Base-by-base conservation (phyloP, 2,797 vertebrate species). In the Ibycter americanus region DNA sequence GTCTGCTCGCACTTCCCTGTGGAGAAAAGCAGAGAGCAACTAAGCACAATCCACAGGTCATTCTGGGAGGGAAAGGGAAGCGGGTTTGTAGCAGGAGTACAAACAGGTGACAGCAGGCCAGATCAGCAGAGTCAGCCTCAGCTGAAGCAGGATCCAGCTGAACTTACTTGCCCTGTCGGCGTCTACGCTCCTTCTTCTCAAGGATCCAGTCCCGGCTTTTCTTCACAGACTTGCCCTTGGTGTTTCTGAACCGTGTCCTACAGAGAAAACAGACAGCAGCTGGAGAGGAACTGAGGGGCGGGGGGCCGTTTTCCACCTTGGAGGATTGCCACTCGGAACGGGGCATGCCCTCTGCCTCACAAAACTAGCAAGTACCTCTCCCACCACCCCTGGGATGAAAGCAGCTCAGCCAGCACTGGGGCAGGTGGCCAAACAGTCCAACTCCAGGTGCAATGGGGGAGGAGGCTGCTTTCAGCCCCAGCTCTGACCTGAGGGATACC, bases 151-250 rank as follows among this genome's bases (percentile, higher is more conserved):
- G 36, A 78, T 27, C 12, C 36, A 25, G 68, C 58, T 73, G 72
- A 71, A 97, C 98, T 97, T 52, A 99, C 99, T 98, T 98, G 97
- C 99, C 99, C 98, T 99, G 99, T 77, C 99, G 97, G 9, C 99
- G 97, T 9, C 98, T 98, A 15, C 99, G 98, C 81, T 99, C 99
- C 80, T 99, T 98, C 97, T 99, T 99, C 97, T 99, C 99, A 38
- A 99, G 52, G 91, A 99, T 98, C 99, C 99, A 99, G 79, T 99
- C 98, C 49, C 98, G 98, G 59, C 99, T 99, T 93, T 99, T 99
- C 98, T 99, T 99, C 51, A 61, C 97, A 2, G 99, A 98, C 88
- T 98, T 98, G 14, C 99, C 99, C 89, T 98, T 99, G 79, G 97
- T 74, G 5, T 98, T 98, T 90, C 98, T 99, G 88, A 98, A 98